Evolutionary conservation across 2,797 vertebrate genomes (phyloP).

Genomic region (Sciurus vulgaris): DNA sequence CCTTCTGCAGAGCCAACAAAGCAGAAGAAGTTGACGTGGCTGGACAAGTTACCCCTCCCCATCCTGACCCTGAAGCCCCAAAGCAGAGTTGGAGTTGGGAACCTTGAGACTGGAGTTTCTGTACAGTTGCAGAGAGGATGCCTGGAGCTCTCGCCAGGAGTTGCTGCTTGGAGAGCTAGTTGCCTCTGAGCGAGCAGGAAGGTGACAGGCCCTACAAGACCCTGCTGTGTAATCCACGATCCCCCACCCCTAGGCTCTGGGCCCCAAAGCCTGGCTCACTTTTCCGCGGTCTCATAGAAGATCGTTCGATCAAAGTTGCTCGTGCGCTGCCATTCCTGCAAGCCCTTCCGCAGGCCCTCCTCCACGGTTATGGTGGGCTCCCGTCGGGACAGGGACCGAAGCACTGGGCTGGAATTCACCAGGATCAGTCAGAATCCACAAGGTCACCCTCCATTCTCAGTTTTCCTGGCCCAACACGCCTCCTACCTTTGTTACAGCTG

Average conservation of each 20-base stretch:
- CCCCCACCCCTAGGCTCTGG: background rate
- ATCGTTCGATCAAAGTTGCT: constrained; percentile 77
- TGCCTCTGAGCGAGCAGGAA: rapidly evolving
- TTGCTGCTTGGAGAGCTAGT: no score
- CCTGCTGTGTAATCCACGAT: background rate
- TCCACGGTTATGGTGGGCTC: constrained; percentile 71
- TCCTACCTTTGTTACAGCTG: no score
- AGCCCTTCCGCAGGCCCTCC: background rate
- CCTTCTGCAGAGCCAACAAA: no score
- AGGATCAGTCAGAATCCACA: background rate
- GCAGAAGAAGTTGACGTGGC: no score
- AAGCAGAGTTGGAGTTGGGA: no score
- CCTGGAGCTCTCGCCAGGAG: background rate
- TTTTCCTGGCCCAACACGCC: background rate
- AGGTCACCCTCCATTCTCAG: background rate
- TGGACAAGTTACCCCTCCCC: no score
- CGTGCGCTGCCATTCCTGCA: constrained; percentile 72
- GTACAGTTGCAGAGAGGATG: background rate
- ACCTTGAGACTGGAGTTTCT: background rate
- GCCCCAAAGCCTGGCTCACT: constrained; percentile 66
- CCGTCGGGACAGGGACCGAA: constrained; percentile 69
- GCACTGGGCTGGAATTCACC: constrained; percentile 71
- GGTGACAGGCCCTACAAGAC: background rate
- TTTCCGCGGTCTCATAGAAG: constrained; percentile 79
- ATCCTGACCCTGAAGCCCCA: no score